These are phyloP conservation scores for Nasua narica DNA, from an alignment of 2,797 vertebrate species.

Conservation along the genomic window DNA sequence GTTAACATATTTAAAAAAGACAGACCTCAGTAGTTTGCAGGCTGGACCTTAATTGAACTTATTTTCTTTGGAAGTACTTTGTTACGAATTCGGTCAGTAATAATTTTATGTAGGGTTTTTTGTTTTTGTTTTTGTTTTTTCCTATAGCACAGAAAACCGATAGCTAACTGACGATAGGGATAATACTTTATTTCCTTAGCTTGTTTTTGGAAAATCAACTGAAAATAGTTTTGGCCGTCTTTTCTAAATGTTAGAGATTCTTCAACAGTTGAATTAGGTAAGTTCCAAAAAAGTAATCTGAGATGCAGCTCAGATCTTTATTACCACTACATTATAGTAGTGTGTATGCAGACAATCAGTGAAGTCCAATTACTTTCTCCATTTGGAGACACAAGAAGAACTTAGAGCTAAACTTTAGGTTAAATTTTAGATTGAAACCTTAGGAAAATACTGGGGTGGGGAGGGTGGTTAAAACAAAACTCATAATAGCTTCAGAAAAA, in stretches of 20 bases:
- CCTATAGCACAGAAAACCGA: constrained; percentile 71
- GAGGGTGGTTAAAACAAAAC: constrained; percentile 72
- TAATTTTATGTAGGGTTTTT: constrained; percentile 65
- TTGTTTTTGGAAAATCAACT: constrained; percentile 67
- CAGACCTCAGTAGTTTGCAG: constrained; percentile 77
- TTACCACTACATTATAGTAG: constrained; percentile 88
- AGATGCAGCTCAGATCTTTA: constrained; percentile 82
- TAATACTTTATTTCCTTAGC: constrained; percentile 65
- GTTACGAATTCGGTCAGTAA: constrained; percentile 75
- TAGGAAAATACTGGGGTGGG: constrained; percentile 77
- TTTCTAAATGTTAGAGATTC: constrained; percentile 82
- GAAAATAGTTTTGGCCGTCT: constrained; percentile 83
- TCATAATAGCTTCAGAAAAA: constrained; percentile 77
- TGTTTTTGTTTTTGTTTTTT: constrained; percentile 55
- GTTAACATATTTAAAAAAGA: constrained; percentile 80
- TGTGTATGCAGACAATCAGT: constrained; percentile 87
- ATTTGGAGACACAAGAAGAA: constrained; percentile 80
- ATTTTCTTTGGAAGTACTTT: constrained; percentile 78
- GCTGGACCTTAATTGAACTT: constrained; percentile 79
- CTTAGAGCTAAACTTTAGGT: constrained; percentile 79
- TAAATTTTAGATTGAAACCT: constrained; percentile 73
- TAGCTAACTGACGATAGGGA: constrained; percentile 60
- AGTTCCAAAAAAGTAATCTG: constrained; percentile 79
- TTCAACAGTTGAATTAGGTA: constrained; percentile 74
- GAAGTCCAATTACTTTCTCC: constrained; percentile 81